Conservation (phyloP, 2,113 vertebrate genomes). For the Synodontis membranacea region DNA sequence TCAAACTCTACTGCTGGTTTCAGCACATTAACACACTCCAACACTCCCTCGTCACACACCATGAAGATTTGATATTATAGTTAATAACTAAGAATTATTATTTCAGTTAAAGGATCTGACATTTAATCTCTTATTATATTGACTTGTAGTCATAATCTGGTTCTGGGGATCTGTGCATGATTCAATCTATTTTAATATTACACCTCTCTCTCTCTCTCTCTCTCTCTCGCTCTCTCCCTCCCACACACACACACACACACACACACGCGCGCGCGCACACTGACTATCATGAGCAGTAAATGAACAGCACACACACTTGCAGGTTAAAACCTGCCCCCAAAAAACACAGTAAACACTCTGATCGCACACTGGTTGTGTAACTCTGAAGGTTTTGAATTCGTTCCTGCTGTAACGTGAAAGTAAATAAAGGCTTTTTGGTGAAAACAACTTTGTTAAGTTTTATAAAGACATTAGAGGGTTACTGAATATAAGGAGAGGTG, state of each 20-base stretch:
- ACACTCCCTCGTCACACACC: background rate
- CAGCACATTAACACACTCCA: background rate
- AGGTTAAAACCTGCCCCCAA: background rate
- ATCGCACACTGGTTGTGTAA: background rate
- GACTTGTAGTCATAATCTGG: background rate
- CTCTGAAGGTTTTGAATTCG: background rate
- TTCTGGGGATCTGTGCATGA: background rate
- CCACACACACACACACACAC: too few relatives aligned
- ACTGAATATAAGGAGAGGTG: background rate
- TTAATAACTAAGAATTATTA: background rate
- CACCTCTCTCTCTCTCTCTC: background rate
- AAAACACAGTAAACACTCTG: background rate
- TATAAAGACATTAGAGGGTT: background rate
- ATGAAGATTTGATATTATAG: background rate
- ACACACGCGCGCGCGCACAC: background rate
- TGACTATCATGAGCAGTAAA: too few relatives aligned
- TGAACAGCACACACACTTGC: background rate
- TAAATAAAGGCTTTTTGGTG: background rate
- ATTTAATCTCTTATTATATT: background rate
- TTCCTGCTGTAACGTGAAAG: background rate
- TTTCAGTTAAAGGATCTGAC: background rate
- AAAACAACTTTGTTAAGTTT: background rate
- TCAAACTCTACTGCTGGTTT: too few relatives aligned
- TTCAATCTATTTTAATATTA: background rate
- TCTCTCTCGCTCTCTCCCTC: too few relatives aligned